Evolutionary conservation across 2,113 vertebrate genomes (phyloP).

Genomic region (Pangasianodon gigas): DNA sequence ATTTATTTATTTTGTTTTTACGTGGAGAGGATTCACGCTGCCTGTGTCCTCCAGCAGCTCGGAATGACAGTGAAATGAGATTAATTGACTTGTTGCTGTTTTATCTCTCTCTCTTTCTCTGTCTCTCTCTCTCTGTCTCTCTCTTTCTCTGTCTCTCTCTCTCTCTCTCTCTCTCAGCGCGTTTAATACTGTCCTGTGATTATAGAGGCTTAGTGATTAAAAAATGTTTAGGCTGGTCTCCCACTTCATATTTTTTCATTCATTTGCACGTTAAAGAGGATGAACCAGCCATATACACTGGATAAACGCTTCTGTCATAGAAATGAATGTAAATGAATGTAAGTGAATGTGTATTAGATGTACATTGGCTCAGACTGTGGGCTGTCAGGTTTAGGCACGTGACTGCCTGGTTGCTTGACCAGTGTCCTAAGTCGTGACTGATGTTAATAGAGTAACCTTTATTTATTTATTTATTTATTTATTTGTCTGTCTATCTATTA

Average conservation of each 20-base stretch:
- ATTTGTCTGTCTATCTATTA: accelerated
- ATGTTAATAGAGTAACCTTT: background rate
- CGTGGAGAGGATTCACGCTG: background rate
- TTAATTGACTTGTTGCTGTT: slow-evolving; percentile 25
- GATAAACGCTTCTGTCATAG: background rate
- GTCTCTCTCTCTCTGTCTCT: background rate
- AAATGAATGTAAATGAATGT: background rate
- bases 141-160: background rate
- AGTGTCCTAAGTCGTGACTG: background rate
- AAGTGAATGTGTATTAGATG: background rate
- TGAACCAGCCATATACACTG: background rate
- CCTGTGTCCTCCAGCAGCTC: background rate
- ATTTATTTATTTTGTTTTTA: background rate
- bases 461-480: too few species aligned
- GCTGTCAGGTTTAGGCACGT: background rate
- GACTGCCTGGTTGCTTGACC: background rate
- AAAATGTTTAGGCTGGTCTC: background rate
- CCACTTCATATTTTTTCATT: background rate
- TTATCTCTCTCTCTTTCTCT: background rate
- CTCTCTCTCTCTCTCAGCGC: background rate
- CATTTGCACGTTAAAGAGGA: background rate
- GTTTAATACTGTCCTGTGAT: background rate
- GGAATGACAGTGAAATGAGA: background rate
- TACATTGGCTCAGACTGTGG: background rate
- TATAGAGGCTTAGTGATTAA: background rate